Percentiles rank a stretch among this genome's conserved stretches.
Evolutionary conservation across 2,113 vertebrate genomes (phyloP).

Genomic region (Picathartes gymnocephalus): DNA sequence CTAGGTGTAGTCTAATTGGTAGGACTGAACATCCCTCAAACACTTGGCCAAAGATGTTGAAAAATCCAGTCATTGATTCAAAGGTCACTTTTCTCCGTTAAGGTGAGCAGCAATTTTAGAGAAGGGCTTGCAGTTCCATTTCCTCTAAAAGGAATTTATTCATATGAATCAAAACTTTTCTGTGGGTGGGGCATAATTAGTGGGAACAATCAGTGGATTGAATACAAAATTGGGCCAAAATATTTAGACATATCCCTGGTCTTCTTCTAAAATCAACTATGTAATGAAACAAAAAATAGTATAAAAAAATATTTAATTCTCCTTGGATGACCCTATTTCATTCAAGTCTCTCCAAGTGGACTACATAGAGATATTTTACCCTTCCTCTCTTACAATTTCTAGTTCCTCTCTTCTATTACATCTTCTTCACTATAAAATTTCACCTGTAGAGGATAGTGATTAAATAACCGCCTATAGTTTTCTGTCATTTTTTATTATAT

Average conservation of each 20-base stretch:
- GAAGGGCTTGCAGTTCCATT: not conserved
- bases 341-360: not conserved
- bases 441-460: not conserved
- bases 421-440: not conserved
- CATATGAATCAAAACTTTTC: not conserved
- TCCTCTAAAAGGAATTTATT: not conserved
- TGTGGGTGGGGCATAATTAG: not conserved
- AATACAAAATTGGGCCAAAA: not conserved
- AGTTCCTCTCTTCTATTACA: not conserved
- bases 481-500: not conserved
- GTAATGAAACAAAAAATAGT: not conserved
- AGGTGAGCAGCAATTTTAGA: not conserved
- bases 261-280: not conserved
- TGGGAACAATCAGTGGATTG: not conserved
- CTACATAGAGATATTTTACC: not conserved
- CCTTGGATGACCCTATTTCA: not conserved
- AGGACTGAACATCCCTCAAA: not conserved
- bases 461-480: not conserved
- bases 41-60: not conserved
- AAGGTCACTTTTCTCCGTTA: not conserved
- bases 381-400: not conserved
- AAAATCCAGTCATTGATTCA: not conserved
- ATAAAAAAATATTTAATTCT: not conserved
- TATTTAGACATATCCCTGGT: not conserved
- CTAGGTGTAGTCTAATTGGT: not conserved